Conservation (phyloP, 2,888 invertebrate genomes). For the Cheilosia grossa region DNA sequence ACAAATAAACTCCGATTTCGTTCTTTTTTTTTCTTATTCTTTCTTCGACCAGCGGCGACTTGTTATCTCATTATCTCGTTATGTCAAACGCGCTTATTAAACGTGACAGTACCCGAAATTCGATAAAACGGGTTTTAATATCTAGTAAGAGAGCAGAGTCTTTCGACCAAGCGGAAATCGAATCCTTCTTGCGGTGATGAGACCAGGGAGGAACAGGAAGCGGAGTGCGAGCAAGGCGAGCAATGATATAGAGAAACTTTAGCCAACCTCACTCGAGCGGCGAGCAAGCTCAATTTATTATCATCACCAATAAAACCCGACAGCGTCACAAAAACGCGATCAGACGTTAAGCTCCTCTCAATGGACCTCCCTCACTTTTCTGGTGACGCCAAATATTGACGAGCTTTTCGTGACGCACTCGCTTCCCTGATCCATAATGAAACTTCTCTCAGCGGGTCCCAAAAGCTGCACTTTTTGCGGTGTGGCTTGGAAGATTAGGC, state of each 20-base stretch:
- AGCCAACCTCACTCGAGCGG: constrained; percentile 6
- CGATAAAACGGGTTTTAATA: not conserved
- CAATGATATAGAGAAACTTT: constrained; percentile 31
- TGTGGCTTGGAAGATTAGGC: constrained; percentile 36
- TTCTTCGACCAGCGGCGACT: too few relatives aligned
- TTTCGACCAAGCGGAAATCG: constrained; percentile 4
- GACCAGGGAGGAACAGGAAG: constrained; percentile 1
- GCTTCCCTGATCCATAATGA: too few relatives aligned
- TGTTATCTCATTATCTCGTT: too few relatives aligned
- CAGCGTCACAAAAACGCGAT: not conserved
- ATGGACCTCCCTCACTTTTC: constrained; percentile 27
- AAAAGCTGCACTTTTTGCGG: constrained; percentile 49
- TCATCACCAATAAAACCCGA: not conserved
- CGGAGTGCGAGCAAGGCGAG: constrained; percentile 42
- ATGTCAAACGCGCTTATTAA: not conserved
- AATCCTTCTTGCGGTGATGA: constrained; percentile 24
- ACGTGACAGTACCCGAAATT: not conserved
- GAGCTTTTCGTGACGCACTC: too few relatives aligned
- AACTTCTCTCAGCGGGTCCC: constrained; percentile 14
- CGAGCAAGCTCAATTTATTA: not conserved
- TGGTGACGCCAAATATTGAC: too few relatives aligned
- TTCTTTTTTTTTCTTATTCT: too few relatives aligned
- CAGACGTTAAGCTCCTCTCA: constrained; percentile 4
- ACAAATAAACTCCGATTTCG: too few relatives aligned
- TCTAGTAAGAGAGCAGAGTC: not conserved